Evolutionary conservation across 1,140 invertebrate species (phyloP).

Genomic region (Rhagoletis pomonella): DNA sequence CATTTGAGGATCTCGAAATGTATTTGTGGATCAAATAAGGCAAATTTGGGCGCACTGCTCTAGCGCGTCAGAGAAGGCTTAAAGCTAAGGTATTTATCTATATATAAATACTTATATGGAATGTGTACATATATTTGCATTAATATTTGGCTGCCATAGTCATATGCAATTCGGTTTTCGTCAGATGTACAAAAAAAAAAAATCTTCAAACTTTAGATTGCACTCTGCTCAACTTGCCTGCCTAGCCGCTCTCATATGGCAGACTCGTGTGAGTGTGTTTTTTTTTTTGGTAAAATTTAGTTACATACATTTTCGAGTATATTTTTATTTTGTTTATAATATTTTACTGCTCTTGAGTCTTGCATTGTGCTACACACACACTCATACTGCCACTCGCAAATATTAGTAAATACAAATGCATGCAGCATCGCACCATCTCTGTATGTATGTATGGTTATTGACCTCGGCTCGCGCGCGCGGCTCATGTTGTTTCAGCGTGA

Average conservation of each 20-base stretch:
- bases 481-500: background rate
- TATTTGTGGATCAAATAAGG: background rate
- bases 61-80: background rate
- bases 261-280: too few relatives aligned
- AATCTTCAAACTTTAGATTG: background rate
- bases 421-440: background rate
- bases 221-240: too few relatives aligned
- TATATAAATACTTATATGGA: background rate
- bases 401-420: constrained; percentile 4
- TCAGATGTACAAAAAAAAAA: background rate
- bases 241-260: too few relatives aligned
- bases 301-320: background rate
- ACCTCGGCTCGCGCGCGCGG: too few relatives aligned
- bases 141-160: background rate
- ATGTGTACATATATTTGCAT: background rate
- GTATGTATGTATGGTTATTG: constrained; percentile 21
- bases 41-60: background rate
- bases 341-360: constrained; percentile 23
- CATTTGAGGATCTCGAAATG: background rate
- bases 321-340: constrained; percentile 6
- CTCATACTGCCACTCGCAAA: background rate
- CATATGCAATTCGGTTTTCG: background rate
- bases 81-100: background rate
- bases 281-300: background rate
- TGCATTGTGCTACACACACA: background rate